Conservation (phyloP, 2,797 vertebrate species). For the Melopsittacus undulatus region DNA sequence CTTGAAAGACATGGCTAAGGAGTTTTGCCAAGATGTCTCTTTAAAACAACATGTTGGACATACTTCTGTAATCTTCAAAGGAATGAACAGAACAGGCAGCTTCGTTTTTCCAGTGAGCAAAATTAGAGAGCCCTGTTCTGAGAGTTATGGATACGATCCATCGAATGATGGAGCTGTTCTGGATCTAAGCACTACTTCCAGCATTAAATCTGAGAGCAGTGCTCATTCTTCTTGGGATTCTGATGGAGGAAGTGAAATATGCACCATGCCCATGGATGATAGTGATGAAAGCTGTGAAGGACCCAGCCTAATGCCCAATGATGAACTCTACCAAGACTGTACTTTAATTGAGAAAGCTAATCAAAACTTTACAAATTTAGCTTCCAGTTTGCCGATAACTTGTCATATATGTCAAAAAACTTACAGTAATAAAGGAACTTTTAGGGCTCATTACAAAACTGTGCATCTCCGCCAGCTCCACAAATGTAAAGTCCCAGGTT, state of each 20-base stretch:
- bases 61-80: conserved; percentile 91
- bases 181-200: conserved; percentile 91
- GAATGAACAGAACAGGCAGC: conserved; percentile 87
- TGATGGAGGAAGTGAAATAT: conserved; percentile 88
- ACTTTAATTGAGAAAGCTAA: conserved; percentile 78
- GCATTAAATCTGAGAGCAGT: conserved; percentile 81
- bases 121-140: conserved; percentile 70
- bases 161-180: conserved; percentile 86
- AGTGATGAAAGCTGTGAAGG: conserved; percentile 90
- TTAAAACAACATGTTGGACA: conserved; percentile 80
- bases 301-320: conserved; percentile 66
- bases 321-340: conserved; percentile 76
- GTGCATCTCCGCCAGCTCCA: conserved; percentile 95
- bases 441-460: conserved; percentile 96
- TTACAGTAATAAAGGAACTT: conserved; percentile 96
- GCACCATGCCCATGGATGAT: conserved; percentile 80
- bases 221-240: conserved; percentile 92
- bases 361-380: conserved; percentile 74
- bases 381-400: conserved; percentile 84
- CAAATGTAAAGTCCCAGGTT: conserved; percentile 94
- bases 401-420: conserved; percentile 96
- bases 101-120: conserved; percentile 90
- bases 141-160: conserved; percentile 69
- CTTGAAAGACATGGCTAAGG: conserved; percentile 83
- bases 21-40: conserved; percentile 79